Evolutionary conservation across 92 coral and sea anemone genomes (phyloP).

Genomic region (Anthopleura xanthogrammica): DNA sequence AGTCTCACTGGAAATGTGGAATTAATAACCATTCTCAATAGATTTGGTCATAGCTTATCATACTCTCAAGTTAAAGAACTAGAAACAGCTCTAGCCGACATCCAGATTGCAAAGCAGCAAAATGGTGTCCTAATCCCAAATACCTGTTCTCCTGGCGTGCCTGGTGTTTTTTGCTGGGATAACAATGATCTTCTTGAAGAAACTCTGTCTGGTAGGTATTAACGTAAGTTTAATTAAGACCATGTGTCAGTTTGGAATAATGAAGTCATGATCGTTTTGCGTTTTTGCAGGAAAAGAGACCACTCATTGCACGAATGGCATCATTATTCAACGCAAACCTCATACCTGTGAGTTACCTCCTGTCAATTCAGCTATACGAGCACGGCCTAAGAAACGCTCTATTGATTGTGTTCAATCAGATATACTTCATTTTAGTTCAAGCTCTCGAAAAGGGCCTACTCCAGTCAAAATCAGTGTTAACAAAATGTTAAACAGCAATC

Average conservation of each 20-base stretch:
- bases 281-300: conserved; percentile 54
- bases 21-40: conserved; percentile 48
- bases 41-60: conserved; percentile 61
- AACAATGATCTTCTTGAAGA: conserved; percentile 70
- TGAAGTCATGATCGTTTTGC: not conserved
- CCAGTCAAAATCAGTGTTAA: not conserved
- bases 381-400: conserved; percentile 36
- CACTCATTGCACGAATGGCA: conserved; percentile 71
- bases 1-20: conserved; percentile 64
- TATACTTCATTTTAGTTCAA: conserved; percentile 49
- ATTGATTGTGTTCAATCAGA: conserved; percentile 38
- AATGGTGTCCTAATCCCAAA: conserved; percentile 52
- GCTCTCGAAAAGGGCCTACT: conserved; percentile 48
- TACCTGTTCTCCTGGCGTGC: too few relatives aligned
- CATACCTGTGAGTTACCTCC: conserved; percentile 51
- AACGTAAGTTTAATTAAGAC: not conserved
- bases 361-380: conserved; percentile 25
- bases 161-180: conserved; percentile 68
- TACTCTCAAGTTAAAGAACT: conserved; percentile 58
- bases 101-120: conserved; percentile 46
- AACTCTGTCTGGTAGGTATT: conserved; percentile 50
- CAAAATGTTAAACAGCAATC: conserved; percentile 11
- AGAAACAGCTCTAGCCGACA: conserved; percentile 70
- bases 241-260: not conserved
- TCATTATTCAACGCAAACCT: conserved; percentile 53